phyloP scores from a whole-genome alignment of 2,797 vertebrate species.

The Myripristis jacobus region DNA sequence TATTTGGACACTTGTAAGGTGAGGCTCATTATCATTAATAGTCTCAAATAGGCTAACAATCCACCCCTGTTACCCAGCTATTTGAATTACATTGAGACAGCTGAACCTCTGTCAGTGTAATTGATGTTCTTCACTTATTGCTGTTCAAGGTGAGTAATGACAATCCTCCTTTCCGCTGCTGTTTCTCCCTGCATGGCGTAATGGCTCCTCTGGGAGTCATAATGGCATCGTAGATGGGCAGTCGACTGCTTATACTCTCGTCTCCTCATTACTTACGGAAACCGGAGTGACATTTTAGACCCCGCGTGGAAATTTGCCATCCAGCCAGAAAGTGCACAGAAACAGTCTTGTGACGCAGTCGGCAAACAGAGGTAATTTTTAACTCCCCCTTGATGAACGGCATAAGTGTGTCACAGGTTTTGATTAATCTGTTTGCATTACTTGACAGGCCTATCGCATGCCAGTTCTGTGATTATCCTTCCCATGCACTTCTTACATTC shows the following conservation, averaged over 20 bases:
- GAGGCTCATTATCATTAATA: conserved; percentile 55
- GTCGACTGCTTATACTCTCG: conserved; percentile 54
- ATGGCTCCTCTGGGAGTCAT: conserved; percentile 70
- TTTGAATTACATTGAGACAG: conserved; percentile 51
- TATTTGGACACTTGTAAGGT: conserved; percentile 42
- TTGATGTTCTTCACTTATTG: conserved; percentile 69
- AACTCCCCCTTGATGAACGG: neutral
- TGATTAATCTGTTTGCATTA: neutral
- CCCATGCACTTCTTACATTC: neutral
- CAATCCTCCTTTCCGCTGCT: conserved; percentile 37
- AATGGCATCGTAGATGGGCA: conserved; percentile 52
- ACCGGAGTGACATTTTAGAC: conserved; percentile 42
- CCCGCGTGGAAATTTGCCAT: neutral
- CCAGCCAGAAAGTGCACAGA: conserved; percentile 2
- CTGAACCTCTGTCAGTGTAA: conserved; percentile 60
- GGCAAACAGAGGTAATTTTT: neutral
- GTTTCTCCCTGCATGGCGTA: conserved; percentile 50
- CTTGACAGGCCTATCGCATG: conserved; percentile 13
- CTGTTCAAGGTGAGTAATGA: conserved; percentile 72
- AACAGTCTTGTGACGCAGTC: neutral
- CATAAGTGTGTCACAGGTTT: neutral
- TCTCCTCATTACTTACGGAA: conserved; percentile 55
- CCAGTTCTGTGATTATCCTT: conserved; percentile 22
- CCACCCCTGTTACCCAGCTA: conserved; percentile 22
- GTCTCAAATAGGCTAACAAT: conserved; percentile 54